These are phyloP conservation scores for Herpetotheres cachinnans DNA, from an alignment of 2,113 vertebrate species.

Conservation along the genomic window DNA sequence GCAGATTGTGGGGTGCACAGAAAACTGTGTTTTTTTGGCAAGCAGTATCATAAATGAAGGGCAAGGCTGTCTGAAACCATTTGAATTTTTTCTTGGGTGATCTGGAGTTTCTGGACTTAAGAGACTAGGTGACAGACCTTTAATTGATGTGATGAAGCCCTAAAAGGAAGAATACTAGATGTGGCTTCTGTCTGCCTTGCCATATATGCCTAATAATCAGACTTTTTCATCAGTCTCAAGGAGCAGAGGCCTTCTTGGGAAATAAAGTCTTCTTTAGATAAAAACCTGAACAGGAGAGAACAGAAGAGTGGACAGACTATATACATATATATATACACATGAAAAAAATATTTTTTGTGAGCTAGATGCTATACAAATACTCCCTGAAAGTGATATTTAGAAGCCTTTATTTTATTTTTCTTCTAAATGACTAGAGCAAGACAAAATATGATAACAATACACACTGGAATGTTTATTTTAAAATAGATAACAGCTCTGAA, in stretches of 20 bases:
- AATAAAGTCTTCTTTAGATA: neutral
- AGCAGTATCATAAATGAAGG: neutral
- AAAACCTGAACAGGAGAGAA: neutral
- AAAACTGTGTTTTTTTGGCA: conserved; percentile 26
- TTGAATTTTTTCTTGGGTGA: conserved; percentile 12
- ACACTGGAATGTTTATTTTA: conserved; percentile 52
- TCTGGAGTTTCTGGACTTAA: conserved; percentile 18
- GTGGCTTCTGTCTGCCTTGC: neutral
- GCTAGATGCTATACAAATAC: neutral
- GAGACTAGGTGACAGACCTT: neutral
- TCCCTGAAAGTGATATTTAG: neutral
- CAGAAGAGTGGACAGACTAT: neutral
- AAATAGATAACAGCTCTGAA: conserved; percentile 49
- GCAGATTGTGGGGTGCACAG: neutral
- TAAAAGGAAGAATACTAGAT: neutral
- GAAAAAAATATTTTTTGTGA: neutral
- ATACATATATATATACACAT: neutral
- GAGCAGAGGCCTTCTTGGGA: neutral
- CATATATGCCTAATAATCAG: neutral
- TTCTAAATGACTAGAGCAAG: neutral
- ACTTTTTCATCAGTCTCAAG: neutral
- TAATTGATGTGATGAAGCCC: neutral
- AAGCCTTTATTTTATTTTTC: neutral
- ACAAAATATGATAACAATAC: conserved; percentile 27
- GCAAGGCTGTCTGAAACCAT: neutral